Evolutionary conservation across 2,797 vertebrate species (phyloP).

Genomic region (Tragelaphus oryx): DNA sequence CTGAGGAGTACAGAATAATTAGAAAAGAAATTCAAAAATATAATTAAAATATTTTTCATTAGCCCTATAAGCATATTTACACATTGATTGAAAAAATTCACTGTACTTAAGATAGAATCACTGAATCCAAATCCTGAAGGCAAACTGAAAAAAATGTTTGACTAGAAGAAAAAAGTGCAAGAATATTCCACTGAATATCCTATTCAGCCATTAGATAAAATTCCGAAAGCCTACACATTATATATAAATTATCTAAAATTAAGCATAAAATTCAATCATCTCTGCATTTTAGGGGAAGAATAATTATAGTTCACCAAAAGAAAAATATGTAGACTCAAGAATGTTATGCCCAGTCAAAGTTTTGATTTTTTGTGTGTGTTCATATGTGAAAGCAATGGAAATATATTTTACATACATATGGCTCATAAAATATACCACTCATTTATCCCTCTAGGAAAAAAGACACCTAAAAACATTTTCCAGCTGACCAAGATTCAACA

Average conservation of each 20-base stretch:
- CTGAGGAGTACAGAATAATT: background rate
- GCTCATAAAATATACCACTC: constrained; percentile 33
- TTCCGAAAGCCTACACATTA: background rate
- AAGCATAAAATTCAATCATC: background rate
- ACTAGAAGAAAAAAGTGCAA: background rate
- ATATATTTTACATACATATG: background rate
- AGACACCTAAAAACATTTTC: constrained; percentile 48
- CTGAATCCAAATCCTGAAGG: background rate
- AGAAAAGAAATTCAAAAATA: background rate
- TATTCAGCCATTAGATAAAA: background rate
- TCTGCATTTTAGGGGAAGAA: background rate
- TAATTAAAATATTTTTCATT: background rate
- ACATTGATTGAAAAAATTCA: background rate
- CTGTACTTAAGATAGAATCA: background rate
- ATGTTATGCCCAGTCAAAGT: background rate
- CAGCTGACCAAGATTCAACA: constrained; percentile 49
- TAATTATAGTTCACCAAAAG: constrained; percentile 25
- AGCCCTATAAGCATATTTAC: background rate
- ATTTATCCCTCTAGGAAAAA: constrained; percentile 42
- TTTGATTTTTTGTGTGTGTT: background rate
- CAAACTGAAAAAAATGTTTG: background rate
- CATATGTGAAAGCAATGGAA: constrained; percentile 32
- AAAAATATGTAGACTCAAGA: constrained; percentile 8
- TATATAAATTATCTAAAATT: background rate
- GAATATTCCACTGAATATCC: background rate